A percentile compares a stretch with the other conserved stretches of the same genome.
These are phyloP conservation scores for Conus ventricosus DNA, from an alignment of 1,140 invertebrate genomes.

Conservation along the genomic window DNA sequence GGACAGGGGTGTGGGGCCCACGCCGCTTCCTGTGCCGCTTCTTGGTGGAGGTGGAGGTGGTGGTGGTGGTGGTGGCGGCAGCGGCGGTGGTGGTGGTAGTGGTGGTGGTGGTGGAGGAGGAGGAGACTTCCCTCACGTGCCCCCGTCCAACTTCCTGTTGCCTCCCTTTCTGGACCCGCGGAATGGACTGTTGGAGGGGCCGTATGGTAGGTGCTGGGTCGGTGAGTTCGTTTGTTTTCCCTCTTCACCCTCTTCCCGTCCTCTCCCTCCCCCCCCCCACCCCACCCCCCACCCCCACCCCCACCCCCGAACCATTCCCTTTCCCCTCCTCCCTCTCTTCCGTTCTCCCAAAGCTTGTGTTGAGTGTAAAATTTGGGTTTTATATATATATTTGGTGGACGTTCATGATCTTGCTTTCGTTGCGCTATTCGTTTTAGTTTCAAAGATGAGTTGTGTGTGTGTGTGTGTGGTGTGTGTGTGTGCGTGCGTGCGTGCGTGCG, in stretches of 20 bases:
- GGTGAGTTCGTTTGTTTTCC: neutral
- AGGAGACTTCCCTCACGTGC: conserved; percentile 41
- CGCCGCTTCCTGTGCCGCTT: conserved; percentile 57
- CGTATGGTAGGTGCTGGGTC: conserved; percentile 57
- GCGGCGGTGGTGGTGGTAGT: too few species aligned
- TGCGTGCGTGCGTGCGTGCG: too few species aligned
- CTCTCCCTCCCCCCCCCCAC: neutral
- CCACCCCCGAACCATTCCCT: neutral
- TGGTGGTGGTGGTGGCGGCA: neutral
- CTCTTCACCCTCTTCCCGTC: neutral
- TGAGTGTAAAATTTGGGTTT: neutral
- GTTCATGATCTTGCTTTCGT: neutral
- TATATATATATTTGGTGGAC: too few species aligned
- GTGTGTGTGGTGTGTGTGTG: too few species aligned
- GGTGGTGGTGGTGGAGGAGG: neutral
- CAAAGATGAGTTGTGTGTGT: too few species aligned
- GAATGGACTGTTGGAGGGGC: conserved; percentile 65
- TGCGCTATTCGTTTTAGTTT: neutral
- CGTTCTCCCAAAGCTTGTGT: neutral
- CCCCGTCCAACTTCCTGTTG: conserved; percentile 56
- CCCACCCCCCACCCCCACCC: too few species aligned
- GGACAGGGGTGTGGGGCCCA: conserved; percentile 66
- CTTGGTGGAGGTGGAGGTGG: neutral
- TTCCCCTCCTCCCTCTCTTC: neutral
- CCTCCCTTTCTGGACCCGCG: conserved; percentile 59